A percentile compares a stretch with the other conserved stretches of the same genome.
These are phyloP conservation scores for Zaprionus camerounensis DNA, from an alignment of 1,140 invertebrate genomes.

Conservation along the genomic window DNA sequence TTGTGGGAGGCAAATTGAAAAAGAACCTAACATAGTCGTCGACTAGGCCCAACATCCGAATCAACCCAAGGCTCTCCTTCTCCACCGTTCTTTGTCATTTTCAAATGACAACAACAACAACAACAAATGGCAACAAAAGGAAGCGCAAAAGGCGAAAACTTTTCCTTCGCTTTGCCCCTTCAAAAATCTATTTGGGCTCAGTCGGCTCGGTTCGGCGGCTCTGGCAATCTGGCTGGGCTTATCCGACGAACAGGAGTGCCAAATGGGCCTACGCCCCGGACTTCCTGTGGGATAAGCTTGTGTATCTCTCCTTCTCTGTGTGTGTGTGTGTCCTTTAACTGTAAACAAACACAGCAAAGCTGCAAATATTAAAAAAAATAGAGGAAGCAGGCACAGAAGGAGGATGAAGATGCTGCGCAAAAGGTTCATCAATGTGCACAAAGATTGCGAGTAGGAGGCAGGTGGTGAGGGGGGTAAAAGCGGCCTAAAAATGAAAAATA, in stretches of 20 bases:
- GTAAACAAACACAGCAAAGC: conserved; percentile 58
- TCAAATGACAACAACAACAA: conserved; percentile 41
- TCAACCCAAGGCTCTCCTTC: not conserved
- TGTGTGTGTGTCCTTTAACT: conserved; percentile 49
- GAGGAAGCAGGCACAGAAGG: not conserved
- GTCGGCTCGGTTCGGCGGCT: not conserved
- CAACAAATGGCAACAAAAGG: conserved; percentile 33
- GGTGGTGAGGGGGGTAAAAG: conserved; percentile 3
- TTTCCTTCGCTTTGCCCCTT: conserved; percentile 32
- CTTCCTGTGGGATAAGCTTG: conserved; percentile 37
- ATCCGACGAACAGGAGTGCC: conserved; percentile 35
- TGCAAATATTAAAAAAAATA: conserved; percentile 54
- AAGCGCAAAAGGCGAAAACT: conserved; percentile 44
- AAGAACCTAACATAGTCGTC: conserved; percentile 1
- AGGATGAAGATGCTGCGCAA: conserved; percentile 28
- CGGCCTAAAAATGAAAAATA: conserved; percentile 57
- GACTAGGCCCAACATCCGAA: not conserved
- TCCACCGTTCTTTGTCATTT: not conserved
- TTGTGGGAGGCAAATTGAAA: conserved; percentile 45
- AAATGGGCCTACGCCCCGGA: conserved; percentile 43
- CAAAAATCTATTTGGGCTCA: conserved; percentile 45
- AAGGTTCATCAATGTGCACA: conserved; percentile 62
- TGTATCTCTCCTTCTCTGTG: not conserved
- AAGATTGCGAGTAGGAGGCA: conserved; percentile 5
- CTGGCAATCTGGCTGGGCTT: conserved; percentile 34